Percentiles rank a stretch among this genome's conserved stretches.
Evolutionary conservation across 1,140 invertebrate genomes (phyloP).

Genomic region (Drosophila ogumai): DNA sequence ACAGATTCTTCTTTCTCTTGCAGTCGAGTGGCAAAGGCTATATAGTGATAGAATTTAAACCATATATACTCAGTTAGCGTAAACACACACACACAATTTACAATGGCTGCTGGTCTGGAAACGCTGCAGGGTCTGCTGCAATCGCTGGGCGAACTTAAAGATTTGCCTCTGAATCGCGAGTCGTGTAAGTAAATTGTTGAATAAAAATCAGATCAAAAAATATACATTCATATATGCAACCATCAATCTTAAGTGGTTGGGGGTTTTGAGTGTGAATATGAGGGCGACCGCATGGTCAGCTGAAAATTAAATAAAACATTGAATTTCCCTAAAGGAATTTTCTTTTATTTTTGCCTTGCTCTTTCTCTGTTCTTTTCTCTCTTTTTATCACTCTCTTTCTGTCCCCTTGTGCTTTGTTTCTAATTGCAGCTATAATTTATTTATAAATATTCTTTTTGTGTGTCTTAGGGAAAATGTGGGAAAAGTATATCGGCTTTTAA

Average conservation of each 20-base stretch:
- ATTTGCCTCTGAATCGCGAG: conserved; percentile 74
- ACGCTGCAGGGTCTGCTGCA: conserved; percentile 65
- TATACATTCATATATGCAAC: not conserved
- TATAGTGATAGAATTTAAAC: conserved; percentile 53
- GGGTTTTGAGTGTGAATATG: conserved; percentile 18
- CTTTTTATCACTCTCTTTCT: conserved; percentile 12
- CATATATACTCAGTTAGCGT: conserved; percentile 29
- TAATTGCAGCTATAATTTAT: conserved; percentile 76
- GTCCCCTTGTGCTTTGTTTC: conserved; percentile 43
- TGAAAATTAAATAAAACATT: conserved; percentile 20
- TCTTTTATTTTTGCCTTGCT: conserved; percentile 18
- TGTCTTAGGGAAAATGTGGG: conserved; percentile 20
- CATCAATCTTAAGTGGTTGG: conserved; percentile 16
- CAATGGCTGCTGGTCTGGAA: conserved; percentile 80
- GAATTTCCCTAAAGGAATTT: conserved; percentile 50
- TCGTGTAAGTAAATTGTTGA: conserved; percentile 72
- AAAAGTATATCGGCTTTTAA: not conserved
- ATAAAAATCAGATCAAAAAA: conserved; percentile 11
- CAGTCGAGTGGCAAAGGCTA: conserved; percentile 42
- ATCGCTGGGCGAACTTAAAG: conserved; percentile 72
- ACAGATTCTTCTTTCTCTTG: conserved; percentile 40
- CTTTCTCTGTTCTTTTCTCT: conserved; percentile 12
- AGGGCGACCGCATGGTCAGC: conserved; percentile 47
- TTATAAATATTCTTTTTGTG: conserved; percentile 67
- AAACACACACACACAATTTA: conserved; percentile 34